These are phyloP conservation scores for Nyctalus aviator DNA, from an alignment of 2,797 vertebrate genomes.

Conservation along the genomic window DNA sequence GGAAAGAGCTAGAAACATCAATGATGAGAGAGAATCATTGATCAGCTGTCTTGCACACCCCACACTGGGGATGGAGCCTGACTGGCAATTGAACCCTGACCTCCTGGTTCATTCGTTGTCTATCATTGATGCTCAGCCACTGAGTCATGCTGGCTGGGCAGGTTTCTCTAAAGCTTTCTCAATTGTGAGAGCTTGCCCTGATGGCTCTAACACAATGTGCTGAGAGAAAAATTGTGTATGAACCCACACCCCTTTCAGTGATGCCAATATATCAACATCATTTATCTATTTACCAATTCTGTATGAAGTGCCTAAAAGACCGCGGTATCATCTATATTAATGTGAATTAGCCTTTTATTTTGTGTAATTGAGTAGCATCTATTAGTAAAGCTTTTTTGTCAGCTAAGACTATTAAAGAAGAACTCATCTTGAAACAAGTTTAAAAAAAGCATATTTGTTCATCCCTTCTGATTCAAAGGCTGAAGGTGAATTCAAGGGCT, in stretches of 20 bases:
- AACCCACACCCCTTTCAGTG: background rate
- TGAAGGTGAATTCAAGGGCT: background rate
- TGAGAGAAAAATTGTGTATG: background rate
- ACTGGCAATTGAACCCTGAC: too few relatives aligned
- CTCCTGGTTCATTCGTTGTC: too few relatives aligned
- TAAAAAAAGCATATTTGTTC: background rate
- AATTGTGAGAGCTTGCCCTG: background rate
- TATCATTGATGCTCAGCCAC: too few relatives aligned
- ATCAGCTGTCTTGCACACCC: too few relatives aligned
- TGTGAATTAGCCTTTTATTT: background rate
- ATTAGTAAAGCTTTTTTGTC: background rate
- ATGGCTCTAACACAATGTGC: background rate
- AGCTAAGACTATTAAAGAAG: slow-evolving; percentile 20
- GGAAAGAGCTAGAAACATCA: too few relatives aligned
- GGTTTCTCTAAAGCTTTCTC: background rate
- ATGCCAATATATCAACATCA: background rate
- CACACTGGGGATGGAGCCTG: too few relatives aligned
- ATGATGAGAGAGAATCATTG: too few relatives aligned
- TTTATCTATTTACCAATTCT: background rate
- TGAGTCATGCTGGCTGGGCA: too few relatives aligned
- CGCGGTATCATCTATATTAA: background rate
- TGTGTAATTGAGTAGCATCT: background rate
- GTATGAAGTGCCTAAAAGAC: background rate
- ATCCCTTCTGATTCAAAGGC: background rate
- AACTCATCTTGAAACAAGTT: slow-evolving; percentile 9